Percentiles rank a stretch among this genome's conserved stretches.
These are phyloP conservation scores for Zaprionus bogoriensis DNA, from an alignment of 2,888 invertebrate genomes.

Conservation along the genomic window DNA sequence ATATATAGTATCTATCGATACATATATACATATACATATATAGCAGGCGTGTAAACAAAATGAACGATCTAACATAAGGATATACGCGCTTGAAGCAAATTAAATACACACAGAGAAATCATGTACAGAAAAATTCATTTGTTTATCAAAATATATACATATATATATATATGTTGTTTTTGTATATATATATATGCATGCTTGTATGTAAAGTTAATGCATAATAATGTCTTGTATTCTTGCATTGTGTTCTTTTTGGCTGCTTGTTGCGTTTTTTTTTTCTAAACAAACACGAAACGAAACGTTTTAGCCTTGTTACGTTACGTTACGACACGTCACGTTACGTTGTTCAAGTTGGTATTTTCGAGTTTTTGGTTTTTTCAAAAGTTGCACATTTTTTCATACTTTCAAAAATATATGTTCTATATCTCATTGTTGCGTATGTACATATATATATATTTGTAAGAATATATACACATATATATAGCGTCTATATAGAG, in stretches of 20 bases:
- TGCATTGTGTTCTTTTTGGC: conserved; percentile 29
- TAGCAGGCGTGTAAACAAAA: conserved; percentile 27
- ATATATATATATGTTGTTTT: not conserved
- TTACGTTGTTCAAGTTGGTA: conserved; percentile 22
- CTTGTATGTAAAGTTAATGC: not conserved
- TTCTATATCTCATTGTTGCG: conserved; percentile 46
- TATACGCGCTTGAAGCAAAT: conserved; percentile 47
- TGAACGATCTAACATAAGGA: conserved; percentile 32
- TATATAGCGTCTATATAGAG: conserved; percentile 43
- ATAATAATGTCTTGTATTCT: not conserved
- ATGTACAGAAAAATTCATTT: conserved; percentile 19
- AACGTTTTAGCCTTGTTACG: conserved; percentile 12
- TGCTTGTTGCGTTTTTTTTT: conserved; percentile 23
- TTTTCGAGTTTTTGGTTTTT: conserved; percentile 41
- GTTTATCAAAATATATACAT: conserved; percentile 37
- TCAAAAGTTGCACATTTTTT: conserved; percentile 73
- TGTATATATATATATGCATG: not conserved
- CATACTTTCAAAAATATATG: conserved; percentile 69
- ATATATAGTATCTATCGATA: not conserved
- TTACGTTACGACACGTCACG: conserved; percentile 18
- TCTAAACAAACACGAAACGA: conserved; percentile 40
- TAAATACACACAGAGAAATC: conserved; percentile 39
- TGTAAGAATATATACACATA: conserved; percentile 50
- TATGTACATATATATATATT: conserved; percentile 49
- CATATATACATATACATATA: conserved; percentile 15